phyloP scores from a whole-genome alignment of 2,888 invertebrate species.

The Lasioglossum vierecki region DNA sequence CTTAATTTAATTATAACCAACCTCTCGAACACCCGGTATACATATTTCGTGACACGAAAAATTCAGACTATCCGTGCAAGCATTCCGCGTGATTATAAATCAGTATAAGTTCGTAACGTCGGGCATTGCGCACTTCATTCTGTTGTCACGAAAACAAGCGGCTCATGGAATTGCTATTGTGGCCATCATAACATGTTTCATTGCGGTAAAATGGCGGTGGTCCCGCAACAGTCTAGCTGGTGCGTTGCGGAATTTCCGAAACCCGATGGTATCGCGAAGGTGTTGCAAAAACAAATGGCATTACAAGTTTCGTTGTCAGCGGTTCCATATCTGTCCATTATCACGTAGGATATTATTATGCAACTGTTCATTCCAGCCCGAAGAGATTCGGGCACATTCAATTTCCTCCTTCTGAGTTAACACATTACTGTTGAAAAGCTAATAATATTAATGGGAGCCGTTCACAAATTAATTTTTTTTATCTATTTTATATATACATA shows the following conservation, averaged over 20 bases:
- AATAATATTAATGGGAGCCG: no score
- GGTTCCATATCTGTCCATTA: neutral
- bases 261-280: neutral
- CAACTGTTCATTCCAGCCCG: neutral
- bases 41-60: neutral
- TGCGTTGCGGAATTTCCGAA: neutral
- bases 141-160: neutral
- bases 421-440: no score
- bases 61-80: neutral
- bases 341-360: neutral
- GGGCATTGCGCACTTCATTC: neutral
- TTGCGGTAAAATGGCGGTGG: neutral
- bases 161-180: neutral
- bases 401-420: no score
- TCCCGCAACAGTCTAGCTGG: neutral
- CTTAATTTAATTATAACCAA: neutral
- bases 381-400: neutral
- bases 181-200: neutral
- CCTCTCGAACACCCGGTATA: neutral
- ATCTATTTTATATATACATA: no score
- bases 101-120: neutral
- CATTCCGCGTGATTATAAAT: neutral
- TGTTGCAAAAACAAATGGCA: neutral
- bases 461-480: no score
- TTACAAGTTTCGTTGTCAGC: neutral